Conservation (phyloP, 2,797 vertebrate species). For the Cynodonichthys magdalenae region DNA sequence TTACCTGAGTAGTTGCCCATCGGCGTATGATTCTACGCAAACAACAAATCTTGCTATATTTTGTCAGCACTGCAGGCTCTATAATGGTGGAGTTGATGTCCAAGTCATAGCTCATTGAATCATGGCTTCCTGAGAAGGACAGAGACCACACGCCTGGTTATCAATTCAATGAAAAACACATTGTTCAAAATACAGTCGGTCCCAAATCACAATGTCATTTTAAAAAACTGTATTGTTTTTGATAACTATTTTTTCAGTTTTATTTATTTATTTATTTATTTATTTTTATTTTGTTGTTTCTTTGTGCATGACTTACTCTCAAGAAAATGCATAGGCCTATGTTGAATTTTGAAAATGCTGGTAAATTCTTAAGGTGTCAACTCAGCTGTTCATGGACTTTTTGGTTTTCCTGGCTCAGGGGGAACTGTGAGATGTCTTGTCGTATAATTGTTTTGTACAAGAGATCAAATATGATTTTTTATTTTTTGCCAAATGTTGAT, state of each 20-base stretch:
- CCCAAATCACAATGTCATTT: background rate
- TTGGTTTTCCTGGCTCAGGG: no score
- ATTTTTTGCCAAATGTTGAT: no score
- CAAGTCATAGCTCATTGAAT: constrained; percentile 68
- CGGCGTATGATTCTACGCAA: constrained; percentile 32
- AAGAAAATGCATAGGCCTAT: no score
- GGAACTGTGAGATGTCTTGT: no score
- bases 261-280: no score
- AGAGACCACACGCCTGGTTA: background rate
- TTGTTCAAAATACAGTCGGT: background rate
- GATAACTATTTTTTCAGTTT: no score
- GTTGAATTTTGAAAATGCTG: no score
- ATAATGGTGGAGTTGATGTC: constrained; percentile 55
- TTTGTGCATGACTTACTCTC: background rate
- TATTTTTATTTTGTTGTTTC: no score
- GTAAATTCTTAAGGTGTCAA: no score
- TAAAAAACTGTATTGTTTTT: background rate
- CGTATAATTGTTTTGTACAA: no score
- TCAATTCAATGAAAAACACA: background rate
- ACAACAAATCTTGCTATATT: constrained; percentile 35
- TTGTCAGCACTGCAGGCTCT: constrained; percentile 49
- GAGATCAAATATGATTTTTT: no score
- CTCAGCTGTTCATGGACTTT: no score
- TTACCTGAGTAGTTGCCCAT: constrained; percentile 64
- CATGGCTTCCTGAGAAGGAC: constrained; percentile 61